Evolutionary conservation across 2,113 vertebrate species (phyloP), one percentile per base, ranked within the genome.

Genomic region (Collichthys lucidus): DNA sequence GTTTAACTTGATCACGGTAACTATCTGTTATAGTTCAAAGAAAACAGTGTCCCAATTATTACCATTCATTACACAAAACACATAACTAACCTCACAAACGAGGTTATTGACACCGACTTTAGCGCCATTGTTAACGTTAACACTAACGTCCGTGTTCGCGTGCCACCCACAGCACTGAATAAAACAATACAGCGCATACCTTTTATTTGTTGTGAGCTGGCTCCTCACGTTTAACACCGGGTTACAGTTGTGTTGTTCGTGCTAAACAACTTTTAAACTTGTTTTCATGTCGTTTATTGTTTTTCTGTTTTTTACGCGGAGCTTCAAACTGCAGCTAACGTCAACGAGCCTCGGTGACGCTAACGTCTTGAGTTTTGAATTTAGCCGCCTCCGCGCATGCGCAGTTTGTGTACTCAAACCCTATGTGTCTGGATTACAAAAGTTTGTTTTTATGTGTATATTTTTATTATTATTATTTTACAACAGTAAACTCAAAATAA

Each of bases 291-390:
- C 3, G 9, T 44, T 44, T 44, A 44, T 44, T 26, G 26, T 26
- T 26, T 26, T 26, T 26, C 2, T 26, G 1, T 26, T 26, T 44
- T 44, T 44, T 4, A 26, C 11, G 52, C 8, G 6, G 50, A 16
- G 3, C 52, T 16, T n/a, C 46, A 50, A 49, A 1, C 5, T 4
- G 15, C 12, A 50, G 76, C 68, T 86, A 83, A 74, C 79, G 50
- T 65, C 77, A 80, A 86, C 82, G 50, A 66, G 4, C 68, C 22
- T 42, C 19, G 42, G 0, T 40, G 35, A 73, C 0, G 79, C 50
- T 85, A 92, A 92, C 88, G 92, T 82, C 76, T 76, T n/a, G 0
- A 77, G 75, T 82, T 94, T 94, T 94, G 93, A 94, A 94, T 94
- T 94, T 90, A 84, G 80, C 92, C 94, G 94, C 94, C 89, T 35